Conservation (phyloP, 1,140 invertebrate genomes). For the Drosophila grimshawi region DNA sequence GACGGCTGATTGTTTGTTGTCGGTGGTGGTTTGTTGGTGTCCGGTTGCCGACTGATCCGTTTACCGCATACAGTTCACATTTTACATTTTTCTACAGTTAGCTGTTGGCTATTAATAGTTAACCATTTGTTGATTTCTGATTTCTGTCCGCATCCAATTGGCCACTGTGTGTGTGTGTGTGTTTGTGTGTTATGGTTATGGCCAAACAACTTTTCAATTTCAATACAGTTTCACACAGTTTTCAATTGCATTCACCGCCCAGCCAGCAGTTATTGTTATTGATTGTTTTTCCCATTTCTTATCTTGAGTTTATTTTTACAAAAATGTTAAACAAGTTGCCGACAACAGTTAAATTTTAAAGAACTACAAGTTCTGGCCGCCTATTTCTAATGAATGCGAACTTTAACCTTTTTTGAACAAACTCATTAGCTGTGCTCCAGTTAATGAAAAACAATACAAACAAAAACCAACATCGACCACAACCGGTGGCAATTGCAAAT, state of each 20-base stretch:
- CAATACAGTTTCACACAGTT: constrained; percentile 74
- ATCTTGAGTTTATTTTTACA: constrained; percentile 61
- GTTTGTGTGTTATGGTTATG: constrained; percentile 71
- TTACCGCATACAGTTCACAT: constrained; percentile 47
- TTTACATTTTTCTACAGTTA: constrained; percentile 26
- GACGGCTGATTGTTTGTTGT: constrained; percentile 25
- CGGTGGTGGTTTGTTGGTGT: constrained; percentile 35
- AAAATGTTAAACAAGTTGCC: constrained; percentile 71
- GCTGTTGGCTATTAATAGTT: constrained; percentile 20
- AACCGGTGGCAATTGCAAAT: constrained; percentile 68
- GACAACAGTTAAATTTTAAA: constrained; percentile 39
- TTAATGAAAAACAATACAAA: constrained; percentile 20
- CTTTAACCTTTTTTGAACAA: constrained; percentile 60
- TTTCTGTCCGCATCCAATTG: constrained; percentile 29
- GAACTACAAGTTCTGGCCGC: constrained; percentile 36
- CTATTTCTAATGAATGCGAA: constrained; percentile 60
- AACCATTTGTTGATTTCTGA: constrained; percentile 45
- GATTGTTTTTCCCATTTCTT: constrained; percentile 62
- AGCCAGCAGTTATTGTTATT: constrained; percentile 18
- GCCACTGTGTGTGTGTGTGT: constrained; percentile 9
- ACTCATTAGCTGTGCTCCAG: constrained; percentile 64
- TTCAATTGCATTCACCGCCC: constrained; percentile 58
- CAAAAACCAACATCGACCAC: constrained; percentile 10
- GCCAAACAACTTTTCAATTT: constrained; percentile 83
- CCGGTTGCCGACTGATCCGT: constrained; percentile 73